Conservation (phyloP, 2,797 vertebrate species). For the Momotus momota region DNA sequence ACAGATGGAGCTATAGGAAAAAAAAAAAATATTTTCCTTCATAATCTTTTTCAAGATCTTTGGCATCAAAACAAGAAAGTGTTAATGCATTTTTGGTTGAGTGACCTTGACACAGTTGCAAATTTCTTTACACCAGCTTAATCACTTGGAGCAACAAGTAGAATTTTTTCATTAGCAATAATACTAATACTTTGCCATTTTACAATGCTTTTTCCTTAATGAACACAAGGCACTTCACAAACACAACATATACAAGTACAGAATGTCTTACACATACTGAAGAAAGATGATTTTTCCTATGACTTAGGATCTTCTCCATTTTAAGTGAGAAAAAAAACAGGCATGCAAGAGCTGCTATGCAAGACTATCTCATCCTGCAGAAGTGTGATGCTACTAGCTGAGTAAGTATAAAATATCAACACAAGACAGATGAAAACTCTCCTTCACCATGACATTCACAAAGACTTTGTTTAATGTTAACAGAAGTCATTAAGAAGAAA, state of each 20-base stretch:
- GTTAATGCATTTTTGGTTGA: slow-evolving; percentile 13
- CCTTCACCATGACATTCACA: neutral
- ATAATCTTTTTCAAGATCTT: slow-evolving; percentile 35
- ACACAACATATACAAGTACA: neutral
- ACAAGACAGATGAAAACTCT: neutral
- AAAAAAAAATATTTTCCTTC: slow-evolving; percentile 42
- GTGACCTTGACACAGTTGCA: neutral
- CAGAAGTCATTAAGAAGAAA: neutral
- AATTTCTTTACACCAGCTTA: neutral
- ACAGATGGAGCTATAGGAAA: neutral
- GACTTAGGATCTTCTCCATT: neutral
- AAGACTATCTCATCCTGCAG: neutral
- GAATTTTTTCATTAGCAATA: neutral
- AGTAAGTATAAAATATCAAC: neutral
- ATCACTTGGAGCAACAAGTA: neutral
- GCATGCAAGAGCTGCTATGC: neutral
- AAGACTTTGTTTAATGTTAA: neutral
- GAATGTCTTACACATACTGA: neutral
- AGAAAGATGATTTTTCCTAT: neutral
- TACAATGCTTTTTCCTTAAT: neutral
- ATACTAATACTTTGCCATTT: neutral
- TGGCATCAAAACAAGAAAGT: neutral
- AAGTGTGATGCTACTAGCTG: neutral
- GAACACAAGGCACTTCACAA: neutral
- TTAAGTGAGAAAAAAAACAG: neutral